Conservation (phyloP, 2,113 vertebrate species). For the Siphamia tubifer region DNA sequence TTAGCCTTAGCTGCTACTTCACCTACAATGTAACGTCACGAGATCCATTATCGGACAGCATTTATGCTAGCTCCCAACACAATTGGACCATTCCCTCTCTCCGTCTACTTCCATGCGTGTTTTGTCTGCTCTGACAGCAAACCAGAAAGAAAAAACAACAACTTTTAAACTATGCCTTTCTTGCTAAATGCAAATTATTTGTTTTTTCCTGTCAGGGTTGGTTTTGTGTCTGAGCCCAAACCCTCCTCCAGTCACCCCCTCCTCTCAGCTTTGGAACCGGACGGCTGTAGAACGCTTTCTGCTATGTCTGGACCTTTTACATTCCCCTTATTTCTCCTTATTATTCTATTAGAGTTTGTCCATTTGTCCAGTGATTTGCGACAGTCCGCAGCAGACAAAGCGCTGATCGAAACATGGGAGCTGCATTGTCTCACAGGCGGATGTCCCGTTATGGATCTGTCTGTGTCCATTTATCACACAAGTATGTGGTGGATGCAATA, state of each 20-base stretch:
- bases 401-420: neutral
- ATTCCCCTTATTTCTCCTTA: neutral
- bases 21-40: slow-evolving; percentile 8
- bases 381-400: neutral
- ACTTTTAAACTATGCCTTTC: neutral
- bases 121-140: no score
- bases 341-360: neutral
- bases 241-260: slow-evolving; percentile 28
- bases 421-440: neutral
- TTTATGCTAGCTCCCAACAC: neutral
- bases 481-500: neutral
- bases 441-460: neutral
- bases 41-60: slow-evolving; percentile 62
- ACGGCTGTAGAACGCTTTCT: neutral
- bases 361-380: neutral
- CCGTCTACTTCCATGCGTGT: no score
- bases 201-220: neutral
- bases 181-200: neutral
- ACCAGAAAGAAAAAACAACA: neutral
- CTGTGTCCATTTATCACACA: no score
- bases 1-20: slow-evolving; percentile 61
- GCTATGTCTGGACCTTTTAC: slow-evolving; percentile 13
- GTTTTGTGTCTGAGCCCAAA: slow-evolving; percentile 24
- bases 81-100: neutral
- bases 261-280: slow-evolving; percentile 36